These are phyloP conservation scores for Podilymbus podiceps DNA, from an alignment of 2,113 vertebrate species.

Conservation along the genomic window DNA sequence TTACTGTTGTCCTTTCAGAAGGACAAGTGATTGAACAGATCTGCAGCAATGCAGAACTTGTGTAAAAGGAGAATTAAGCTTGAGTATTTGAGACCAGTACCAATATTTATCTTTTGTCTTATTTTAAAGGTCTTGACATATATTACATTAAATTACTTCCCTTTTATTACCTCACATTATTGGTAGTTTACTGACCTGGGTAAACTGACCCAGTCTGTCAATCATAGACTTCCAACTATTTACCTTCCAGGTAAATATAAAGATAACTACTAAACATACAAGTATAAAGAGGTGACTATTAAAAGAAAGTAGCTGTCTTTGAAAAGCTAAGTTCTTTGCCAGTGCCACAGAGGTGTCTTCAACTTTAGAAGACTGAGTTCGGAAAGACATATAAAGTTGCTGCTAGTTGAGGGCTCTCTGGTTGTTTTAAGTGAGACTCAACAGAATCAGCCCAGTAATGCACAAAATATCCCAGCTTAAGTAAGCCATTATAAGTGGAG, in stretches of 20 bases:
- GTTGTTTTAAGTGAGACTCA: not conserved
- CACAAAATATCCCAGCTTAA: not conserved
- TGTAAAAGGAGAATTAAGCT: not conserved
- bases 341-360: not conserved
- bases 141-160: not conserved
- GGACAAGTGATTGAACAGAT: not conserved
- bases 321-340: not conserved
- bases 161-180: not conserved
- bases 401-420: not conserved
- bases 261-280: not conserved
- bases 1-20: not conserved
- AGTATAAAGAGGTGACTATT: not conserved
- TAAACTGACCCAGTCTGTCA: too few relatives aligned
- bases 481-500: not conserved
- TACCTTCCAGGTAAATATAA: not conserved
- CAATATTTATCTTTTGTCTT: not conserved
- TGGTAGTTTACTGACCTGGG: not conserved
- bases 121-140: not conserved
- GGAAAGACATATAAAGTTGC: not conserved
- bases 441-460: not conserved
- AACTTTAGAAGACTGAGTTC: not conserved
- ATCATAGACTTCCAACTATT: not conserved
- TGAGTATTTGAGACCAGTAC: not conserved
- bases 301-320: not conserved
- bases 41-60: not conserved